Conservation (phyloP, 1,140 invertebrate genomes). For the Bombus fervidus region DNA sequence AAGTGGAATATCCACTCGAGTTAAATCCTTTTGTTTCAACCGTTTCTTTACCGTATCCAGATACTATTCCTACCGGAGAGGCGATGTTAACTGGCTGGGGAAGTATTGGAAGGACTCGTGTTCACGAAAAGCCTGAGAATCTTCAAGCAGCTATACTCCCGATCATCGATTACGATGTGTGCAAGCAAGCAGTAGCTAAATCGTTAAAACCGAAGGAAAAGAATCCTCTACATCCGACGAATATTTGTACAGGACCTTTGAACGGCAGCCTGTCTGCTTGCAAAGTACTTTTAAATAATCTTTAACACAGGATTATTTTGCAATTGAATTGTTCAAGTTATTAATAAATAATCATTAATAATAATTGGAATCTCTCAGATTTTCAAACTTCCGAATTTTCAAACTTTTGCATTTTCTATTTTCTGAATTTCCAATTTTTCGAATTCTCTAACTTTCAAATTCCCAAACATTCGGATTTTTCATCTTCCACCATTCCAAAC, state of each 20-base stretch:
- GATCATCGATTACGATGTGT: constrained; percentile 77
- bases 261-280: constrained; percentile 81
- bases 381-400: not conserved
- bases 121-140: constrained; percentile 72
- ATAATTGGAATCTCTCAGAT: not conserved
- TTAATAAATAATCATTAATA: no score
- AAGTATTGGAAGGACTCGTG: constrained; percentile 77
- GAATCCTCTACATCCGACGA: constrained; percentile 79
- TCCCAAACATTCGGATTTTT: no score
- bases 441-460: not conserved
- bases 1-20: constrained; percentile 79
- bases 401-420: not conserved
- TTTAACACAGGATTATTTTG: not conserved
- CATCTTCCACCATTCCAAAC: not conserved
- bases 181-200: constrained; percentile 68
- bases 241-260: constrained; percentile 82
- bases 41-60: constrained; percentile 75
- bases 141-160: constrained; percentile 80
- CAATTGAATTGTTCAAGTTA: no score
- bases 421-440: not conserved
- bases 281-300: constrained; percentile 65
- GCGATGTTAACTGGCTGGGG: constrained; percentile 82
- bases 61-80: constrained; percentile 77
- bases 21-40: constrained; percentile 79
- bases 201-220: constrained; percentile 71